These are phyloP conservation scores for Alligator mississippiensis DNA, from an alignment of 2,113 vertebrate species.

Conservation along the genomic window DNA sequence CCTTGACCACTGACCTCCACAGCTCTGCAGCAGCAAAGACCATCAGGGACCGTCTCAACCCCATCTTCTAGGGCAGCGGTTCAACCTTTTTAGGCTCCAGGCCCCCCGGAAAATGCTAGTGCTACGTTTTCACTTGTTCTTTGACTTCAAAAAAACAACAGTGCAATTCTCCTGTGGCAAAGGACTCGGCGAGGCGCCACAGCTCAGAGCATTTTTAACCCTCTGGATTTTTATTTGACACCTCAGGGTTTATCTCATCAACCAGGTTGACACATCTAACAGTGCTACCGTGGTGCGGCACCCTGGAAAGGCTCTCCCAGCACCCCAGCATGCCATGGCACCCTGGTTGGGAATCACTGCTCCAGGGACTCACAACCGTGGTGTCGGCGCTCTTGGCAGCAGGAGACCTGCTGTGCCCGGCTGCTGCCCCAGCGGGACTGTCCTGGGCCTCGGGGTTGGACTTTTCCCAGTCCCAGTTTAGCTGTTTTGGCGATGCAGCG, in stretches of 20 bases:
- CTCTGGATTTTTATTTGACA: background rate
- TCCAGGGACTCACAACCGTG: background rate
- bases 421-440: background rate
- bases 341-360: background rate
- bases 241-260: background rate
- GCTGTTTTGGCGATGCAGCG: background rate
- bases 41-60: background rate
- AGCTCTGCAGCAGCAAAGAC: background rate
- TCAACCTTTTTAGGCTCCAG: too few relatives aligned
- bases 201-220: background rate
- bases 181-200: background rate
- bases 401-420: background rate
- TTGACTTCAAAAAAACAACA: too few relatives aligned
- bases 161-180: too few relatives aligned
- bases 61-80: too few relatives aligned
- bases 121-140: too few relatives aligned
- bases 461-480: background rate
- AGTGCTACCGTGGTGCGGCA: too few relatives aligned
- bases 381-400: background rate
- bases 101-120: too few relatives aligned
- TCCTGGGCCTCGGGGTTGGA: background rate
- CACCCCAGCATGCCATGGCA: too few relatives aligned
- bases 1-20: background rate
- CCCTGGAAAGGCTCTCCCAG: too few relatives aligned
- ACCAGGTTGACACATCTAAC: too few relatives aligned